Evolutionary conservation across 37 sponge, comb jelly and placozoan species (phyloP), one percentile per base, ranked within the genome.

Genomic region (Lycopodina hypogea): DNA sequence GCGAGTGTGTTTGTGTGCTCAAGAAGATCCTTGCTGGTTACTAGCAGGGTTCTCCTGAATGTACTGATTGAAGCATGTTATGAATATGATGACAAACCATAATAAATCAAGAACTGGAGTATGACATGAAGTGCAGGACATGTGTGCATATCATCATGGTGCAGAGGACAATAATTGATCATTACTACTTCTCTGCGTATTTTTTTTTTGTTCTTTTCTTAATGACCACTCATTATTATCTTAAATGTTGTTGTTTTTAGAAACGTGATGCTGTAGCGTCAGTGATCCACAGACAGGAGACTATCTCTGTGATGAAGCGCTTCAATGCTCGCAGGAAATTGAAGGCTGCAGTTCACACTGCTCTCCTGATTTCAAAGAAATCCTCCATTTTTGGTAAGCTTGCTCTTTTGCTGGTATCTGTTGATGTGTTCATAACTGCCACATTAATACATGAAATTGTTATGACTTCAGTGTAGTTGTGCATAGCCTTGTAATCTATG

Each of bases 261-360:
- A 82, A 90, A 38, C 79, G 77, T 35, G 93, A 90, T 22, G 28
- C 75, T 24, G 91, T 91, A 17, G 97, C 97, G 9, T 90, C 94
- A 34, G 87, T 69, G n/a, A 68, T 96, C 35, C 94, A 96, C 79
- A 77, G 93, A 26, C 94, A 90, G 62, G 86, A 74, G 8, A 96
- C 97, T 37, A 88, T 96, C 42, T 73, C 86, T 60, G 97, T 93
- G 1, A 55, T 96, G 72, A 93, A 60, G 84, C 84, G 68, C 79
- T 93, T 96, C 81, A 96, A 96, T 62, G 97, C 97, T 56, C 82
- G 72, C 33, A 78, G 85, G 78, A 84, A 78, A 73, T 56, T 74
- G 52, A 84, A 71, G 78, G 71, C 84, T 28, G 84, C 84, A 17
- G 71, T 76, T 30, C 76, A 83, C 62, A 83, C 84, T 68, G 84